Evolutionary conservation across 2,888 invertebrate species (phyloP), one percentile per base, ranked within the genome.

Genomic region (Phortica magna): DNA sequence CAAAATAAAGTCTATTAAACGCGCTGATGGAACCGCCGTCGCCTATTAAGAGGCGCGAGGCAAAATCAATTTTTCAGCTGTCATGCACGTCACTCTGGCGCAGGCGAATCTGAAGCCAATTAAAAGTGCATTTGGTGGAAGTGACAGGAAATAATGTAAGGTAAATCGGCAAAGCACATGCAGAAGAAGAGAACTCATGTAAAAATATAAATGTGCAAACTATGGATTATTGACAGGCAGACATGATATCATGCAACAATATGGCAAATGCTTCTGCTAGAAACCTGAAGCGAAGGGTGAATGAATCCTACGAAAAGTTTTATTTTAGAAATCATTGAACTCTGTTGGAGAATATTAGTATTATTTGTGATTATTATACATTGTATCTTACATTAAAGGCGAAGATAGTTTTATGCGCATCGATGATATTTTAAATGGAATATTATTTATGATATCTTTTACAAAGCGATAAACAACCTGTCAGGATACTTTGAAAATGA

Each of bases 51-150:
- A 31, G 31, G 31, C 61, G 7, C 10, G 19, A 22, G 10, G 61
- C 17, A 55, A 53, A 71, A 71, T 71, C 70, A 71, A 71, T 71
- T 71, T 71, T 71, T 71, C 70, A 31, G n/a, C 70, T 71, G 70
- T 71, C 70, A 71, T 31, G 61, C 48, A 48, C 43, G 78, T 61
- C 74, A 42, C 43, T 73, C 65, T 79, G 53, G 70, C 53, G 22
- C 72, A 73, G 78, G 77, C 82, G 84, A 83, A 84, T 83, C 83
- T 73, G 83, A 85, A 81, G 79, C 85, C 85, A 85, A 85, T 85
- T 85, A 87, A 84, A 82, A 84, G 78, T 84, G 82, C 81, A 83
- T 81, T 82, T 79, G 79, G 79, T 79, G 83, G 74, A 81, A 79
- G 82, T 76, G 82, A 80, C 84, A 77, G 80, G 78, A 80, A 80